Base-by-base conservation (phyloP, 2,888 invertebrate species). In the Julus scandinavius region DNA sequence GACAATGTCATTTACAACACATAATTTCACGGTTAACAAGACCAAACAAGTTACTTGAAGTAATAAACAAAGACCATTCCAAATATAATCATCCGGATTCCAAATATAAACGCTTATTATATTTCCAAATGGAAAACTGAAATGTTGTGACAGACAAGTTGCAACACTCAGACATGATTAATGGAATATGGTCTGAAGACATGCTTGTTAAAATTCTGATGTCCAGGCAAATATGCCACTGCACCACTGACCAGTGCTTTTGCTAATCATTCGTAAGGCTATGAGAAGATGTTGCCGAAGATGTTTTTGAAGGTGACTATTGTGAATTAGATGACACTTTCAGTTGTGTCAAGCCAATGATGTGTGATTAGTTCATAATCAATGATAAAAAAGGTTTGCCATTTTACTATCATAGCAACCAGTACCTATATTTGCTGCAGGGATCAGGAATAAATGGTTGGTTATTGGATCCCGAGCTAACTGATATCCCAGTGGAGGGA, bases 401-500 rank as follows among this genome's bases (percentile, higher is more conserved):
- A 87, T 87, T 72, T 87, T 87, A 4, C 4, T 11, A 20, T 29
- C n/a, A 72, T 87, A 72, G 58, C 58, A 54, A 17, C 20, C 41
- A 54, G 38, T 72, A 94, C 94, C 95, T 91, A 94, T 93, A 92
- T 95, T 94, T 85, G 96, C 94, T 63, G 96, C 94, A 85, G 96
- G 96, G 90, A 97, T 94, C 90, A 97, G 94, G 90, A 97, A 94
- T 89, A 97, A 94, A 90, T 96, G 96, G 85, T 97, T 97, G 4
- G 96, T 96, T 40, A 95, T 94, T 50, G 97, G 96, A 92, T 97
- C 97, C 90, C 97, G 94, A 87, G 96, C 96, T 91, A 97, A 94
- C 93, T 97, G 97, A 93, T 96, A 96, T 89, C 97, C 97, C 89
- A 96, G 95, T 89, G 95, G 96, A 6, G 91, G 90, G 38, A 90